phyloP scores from a whole-genome alignment of 1,140 invertebrate genomes.

The Bombus waltoni region DNA sequence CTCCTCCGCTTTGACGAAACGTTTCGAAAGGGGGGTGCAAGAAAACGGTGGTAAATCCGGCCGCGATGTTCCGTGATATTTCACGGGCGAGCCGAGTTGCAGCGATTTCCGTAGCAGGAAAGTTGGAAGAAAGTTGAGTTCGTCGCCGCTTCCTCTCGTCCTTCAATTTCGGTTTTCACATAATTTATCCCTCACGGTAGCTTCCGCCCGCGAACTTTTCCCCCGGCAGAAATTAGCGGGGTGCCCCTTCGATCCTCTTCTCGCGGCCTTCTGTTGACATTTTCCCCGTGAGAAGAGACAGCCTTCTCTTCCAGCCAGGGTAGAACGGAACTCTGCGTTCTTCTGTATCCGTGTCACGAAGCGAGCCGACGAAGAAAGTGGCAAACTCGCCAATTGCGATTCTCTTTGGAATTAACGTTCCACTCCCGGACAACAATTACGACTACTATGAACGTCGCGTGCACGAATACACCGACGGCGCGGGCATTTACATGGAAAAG shows the following conservation, averaged over 20 bases:
- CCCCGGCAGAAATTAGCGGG: constrained; percentile 53
- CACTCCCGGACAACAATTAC: constrained; percentile 46
- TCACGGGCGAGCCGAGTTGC: constrained; percentile 12
- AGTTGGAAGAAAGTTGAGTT: constrained; percentile 34
- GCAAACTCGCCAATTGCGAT: constrained; percentile 49
- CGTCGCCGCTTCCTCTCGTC: neutral
- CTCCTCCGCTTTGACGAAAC: neutral
- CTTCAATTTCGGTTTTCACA: constrained; percentile 62
- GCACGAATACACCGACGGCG: neutral
- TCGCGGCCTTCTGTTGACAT: constrained; percentile 43
- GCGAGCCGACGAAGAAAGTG: constrained; percentile 43
- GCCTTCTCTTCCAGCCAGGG: neutral
- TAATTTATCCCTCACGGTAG: constrained; percentile 51
- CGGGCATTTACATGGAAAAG: constrained; percentile 1
- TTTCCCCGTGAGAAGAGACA: constrained; percentile 7
- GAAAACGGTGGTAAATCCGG: neutral
- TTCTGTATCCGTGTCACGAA: constrained; percentile 50
- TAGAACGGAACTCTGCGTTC: neutral
- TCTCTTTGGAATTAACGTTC: constrained; percentile 60
- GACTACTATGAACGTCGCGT: neutral
- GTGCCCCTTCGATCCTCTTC: constrained; percentile 17
- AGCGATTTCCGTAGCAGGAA: constrained; percentile 11
- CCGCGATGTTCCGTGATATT: constrained; percentile 4
- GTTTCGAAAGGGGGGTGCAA: neutral
- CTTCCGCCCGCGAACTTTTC: constrained; percentile 34